Evolutionary conservation across 2,113 vertebrate genomes (phyloP).

Genomic region (Bujurquina vittata): DNA sequence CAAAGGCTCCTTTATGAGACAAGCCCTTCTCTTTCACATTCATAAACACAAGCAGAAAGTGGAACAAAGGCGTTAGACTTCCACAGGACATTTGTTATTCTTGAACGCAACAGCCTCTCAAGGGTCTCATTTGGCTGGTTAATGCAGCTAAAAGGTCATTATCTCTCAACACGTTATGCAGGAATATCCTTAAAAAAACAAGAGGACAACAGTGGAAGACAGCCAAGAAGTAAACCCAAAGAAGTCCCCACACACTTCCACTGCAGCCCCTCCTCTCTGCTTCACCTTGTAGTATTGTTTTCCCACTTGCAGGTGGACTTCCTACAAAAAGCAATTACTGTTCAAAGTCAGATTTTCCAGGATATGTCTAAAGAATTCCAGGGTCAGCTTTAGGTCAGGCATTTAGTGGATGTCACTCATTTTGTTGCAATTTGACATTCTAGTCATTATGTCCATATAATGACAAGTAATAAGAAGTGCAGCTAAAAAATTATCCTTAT

Average conservation of each 20-base stretch:
- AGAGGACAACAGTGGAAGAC: constrained; percentile 75
- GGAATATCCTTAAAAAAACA: constrained; percentile 72
- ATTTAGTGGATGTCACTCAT: constrained; percentile 21
- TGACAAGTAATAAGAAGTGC: background rate
- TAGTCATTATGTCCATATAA: background rate
- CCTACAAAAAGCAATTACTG: constrained; percentile 57
- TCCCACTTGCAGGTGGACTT: constrained; percentile 72
- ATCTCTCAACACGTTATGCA: constrained; percentile 58
- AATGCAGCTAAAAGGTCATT: constrained; percentile 57
- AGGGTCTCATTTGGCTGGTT: constrained; percentile 69
- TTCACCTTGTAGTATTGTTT: constrained; percentile 75
- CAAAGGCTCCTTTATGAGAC: constrained; percentile 24
- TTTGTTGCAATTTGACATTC: background rate
- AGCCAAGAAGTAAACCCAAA: constrained; percentile 68
- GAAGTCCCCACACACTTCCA: constrained; percentile 51
- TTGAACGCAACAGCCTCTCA: constrained; percentile 52
- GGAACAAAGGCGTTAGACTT: constrained; percentile 61
- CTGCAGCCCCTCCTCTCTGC: constrained; percentile 50
- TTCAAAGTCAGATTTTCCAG: constrained; percentile 70
- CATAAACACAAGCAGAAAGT: constrained; percentile 42
- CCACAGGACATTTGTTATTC: constrained; percentile 56
- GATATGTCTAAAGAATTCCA: constrained; percentile 62
- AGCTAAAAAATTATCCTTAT: background rate
- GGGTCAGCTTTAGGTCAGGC: constrained; percentile 55
- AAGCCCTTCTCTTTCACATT: constrained; percentile 28